These are phyloP conservation scores for Gymnosoma rotundatum DNA, from an alignment of 2,888 invertebrate genomes.

Conservation along the genomic window DNA sequence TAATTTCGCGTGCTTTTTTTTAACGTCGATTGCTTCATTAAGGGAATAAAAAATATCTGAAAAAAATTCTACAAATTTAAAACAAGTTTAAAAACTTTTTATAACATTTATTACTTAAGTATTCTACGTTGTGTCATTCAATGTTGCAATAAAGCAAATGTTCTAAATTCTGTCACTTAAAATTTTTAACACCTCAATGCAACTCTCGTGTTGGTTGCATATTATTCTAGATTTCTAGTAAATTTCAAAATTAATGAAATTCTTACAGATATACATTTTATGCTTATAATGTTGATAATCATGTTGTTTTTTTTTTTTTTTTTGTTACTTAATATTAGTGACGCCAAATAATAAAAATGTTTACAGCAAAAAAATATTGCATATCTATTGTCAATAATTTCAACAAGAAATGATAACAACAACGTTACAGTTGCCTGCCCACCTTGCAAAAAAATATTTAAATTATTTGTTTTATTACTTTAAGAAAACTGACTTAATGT, in stretches of 20 bases:
- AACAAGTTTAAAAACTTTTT: background rate
- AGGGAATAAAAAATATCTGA: too few species aligned
- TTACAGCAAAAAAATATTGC: background rate
- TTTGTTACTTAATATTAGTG: slow-evolving; percentile 15
- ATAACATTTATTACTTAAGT: background rate
- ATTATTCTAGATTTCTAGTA: slow-evolving; percentile 5
- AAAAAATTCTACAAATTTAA: too few species aligned
- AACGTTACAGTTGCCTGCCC: slow-evolving; percentile 39
- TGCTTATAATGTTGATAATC: slow-evolving; percentile 36
- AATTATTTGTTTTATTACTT: background rate
- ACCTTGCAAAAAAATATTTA: slow-evolving; percentile 11
- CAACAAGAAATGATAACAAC: slow-evolving; percentile 12
- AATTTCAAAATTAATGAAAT: slow-evolving; percentile 34
- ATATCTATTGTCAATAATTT: background rate
- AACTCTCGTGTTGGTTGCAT: slow-evolving; percentile 12
- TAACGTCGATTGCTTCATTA: too few species aligned
- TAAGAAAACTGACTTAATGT: too few species aligned
- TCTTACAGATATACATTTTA: background rate
- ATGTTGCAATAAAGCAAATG: slow-evolving; percentile 10
- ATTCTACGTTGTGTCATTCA: background rate
- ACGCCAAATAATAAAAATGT: slow-evolving; percentile 43
- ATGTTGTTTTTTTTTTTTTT: slow-evolving; percentile 10
- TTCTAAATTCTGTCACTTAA: slow-evolving; percentile 44
- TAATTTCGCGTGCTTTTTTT: too few species aligned
- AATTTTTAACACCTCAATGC: slow-evolving; percentile 39